A percentile compares a stretch with the other conserved stretches of the same genome.
phyloP scores from a whole-genome alignment of 2,113 vertebrate genomes.

The Neolamprologus cancellatus region DNA sequence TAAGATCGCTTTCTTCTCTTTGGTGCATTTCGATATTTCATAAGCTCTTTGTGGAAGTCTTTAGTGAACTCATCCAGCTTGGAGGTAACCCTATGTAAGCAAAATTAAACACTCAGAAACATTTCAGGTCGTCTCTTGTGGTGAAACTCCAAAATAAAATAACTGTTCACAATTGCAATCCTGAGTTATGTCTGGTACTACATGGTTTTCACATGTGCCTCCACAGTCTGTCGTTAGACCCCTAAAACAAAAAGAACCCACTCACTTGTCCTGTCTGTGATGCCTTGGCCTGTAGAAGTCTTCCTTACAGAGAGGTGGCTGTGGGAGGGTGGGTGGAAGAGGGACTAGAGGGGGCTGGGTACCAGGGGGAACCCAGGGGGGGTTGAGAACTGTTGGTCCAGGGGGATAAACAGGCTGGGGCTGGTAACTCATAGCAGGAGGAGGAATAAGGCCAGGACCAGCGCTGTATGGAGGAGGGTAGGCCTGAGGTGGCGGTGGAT shows the following conservation, averaged over 20 bases:
- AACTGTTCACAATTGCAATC: not conserved
- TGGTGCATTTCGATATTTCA: constrained; percentile 97
- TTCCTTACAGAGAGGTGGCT: constrained; percentile 89
- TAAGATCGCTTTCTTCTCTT: constrained; percentile 92
- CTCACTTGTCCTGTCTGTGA: constrained; percentile 94
- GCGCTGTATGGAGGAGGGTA: constrained; percentile 50
- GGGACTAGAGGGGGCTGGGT: constrained; percentile 77
- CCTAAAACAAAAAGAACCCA: not conserved
- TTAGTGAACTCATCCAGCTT: constrained; percentile 99
- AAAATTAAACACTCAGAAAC: not conserved
- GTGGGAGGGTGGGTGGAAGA: constrained; percentile 74
- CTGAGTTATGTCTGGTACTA: not conserved
- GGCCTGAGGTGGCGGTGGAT: constrained; percentile 50
- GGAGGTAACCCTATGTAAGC: constrained; percentile 85
- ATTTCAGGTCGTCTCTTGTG: not conserved
- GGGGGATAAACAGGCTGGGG: constrained; percentile 79
- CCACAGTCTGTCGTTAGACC: not conserved
- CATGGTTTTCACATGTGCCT: not conserved
- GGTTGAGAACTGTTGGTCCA: constrained; percentile 72
- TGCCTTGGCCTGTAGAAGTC: constrained; percentile 96
- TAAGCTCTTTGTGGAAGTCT: constrained; percentile 98
- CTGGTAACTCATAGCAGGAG: constrained; percentile 81
- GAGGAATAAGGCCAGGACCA: constrained; percentile 80
- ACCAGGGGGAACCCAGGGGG: constrained; percentile 84
- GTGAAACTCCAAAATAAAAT: not conserved